phyloP scores from a whole-genome alignment of 2,888 invertebrate genomes.

The Petrolisthes manimaculis region DNA sequence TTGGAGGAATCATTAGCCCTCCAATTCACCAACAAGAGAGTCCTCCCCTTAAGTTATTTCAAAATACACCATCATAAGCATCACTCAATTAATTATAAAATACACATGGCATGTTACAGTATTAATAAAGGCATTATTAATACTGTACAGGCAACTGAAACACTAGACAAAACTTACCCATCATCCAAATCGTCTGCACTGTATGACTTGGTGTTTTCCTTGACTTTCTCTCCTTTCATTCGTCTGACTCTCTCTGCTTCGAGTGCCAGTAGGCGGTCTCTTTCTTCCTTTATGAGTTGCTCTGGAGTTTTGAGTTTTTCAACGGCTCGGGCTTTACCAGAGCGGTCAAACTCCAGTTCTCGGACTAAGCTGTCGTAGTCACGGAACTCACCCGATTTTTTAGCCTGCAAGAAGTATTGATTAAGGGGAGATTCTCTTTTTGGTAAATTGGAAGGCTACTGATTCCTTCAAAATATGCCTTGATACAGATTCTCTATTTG shows the following conservation, averaged over 20 bases:
- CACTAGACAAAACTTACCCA: constrained; percentile 32
- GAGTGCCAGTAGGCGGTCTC: constrained; percentile 80
- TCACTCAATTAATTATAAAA: too few relatives aligned
- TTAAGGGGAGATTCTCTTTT: too few relatives aligned
- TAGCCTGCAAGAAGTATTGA: constrained; percentile 37
- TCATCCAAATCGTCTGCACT: constrained; percentile 65
- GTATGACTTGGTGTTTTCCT: constrained; percentile 77
- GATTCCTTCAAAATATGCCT: too few relatives aligned
- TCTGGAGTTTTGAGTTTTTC: constrained; percentile 80
- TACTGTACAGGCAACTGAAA: too few relatives aligned
- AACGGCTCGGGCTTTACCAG: constrained; percentile 75
- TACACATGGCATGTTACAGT: too few relatives aligned
- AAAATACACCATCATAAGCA: too few relatives aligned
- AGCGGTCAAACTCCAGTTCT: constrained; percentile 82
- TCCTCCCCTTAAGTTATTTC: too few relatives aligned
- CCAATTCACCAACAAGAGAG: not conserved
- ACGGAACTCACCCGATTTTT: constrained; percentile 48
- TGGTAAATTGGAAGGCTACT: too few relatives aligned
- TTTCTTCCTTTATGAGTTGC: constrained; percentile 84
- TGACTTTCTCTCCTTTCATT: constrained; percentile 84
- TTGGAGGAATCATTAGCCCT: too few relatives aligned
- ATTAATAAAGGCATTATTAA: too few relatives aligned
- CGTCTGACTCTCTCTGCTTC: constrained; percentile 83
- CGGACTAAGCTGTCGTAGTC: constrained; percentile 85
- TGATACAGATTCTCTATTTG: too few relatives aligned